These are phyloP conservation scores for Micrastur ruficollis DNA, from an alignment of 2,797 vertebrate species.

Conservation along the genomic window DNA sequence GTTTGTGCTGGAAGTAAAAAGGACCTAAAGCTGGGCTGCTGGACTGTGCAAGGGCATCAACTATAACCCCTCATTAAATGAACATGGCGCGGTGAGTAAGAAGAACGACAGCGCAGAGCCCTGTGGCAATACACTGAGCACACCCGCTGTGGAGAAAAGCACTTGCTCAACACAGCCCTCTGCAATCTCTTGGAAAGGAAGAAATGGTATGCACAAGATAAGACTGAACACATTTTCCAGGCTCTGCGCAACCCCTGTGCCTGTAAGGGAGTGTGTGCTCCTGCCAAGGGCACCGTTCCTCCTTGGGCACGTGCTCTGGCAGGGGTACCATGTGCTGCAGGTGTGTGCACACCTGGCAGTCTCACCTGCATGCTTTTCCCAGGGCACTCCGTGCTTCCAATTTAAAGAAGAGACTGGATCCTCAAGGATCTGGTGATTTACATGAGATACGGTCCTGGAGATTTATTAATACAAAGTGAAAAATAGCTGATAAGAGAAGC, in stretches of 20 bases:
- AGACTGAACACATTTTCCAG: background rate
- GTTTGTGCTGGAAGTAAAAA: background rate
- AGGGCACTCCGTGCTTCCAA: background rate
- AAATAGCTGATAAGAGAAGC: background rate
- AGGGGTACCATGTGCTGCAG: background rate
- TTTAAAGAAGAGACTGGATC: background rate
- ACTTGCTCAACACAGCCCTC: background rate
- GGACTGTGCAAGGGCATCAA: background rate
- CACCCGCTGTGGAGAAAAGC: background rate
- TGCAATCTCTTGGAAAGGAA: background rate
- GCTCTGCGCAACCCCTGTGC: background rate
- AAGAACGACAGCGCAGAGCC: background rate
- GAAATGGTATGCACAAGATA: background rate
- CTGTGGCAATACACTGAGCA: background rate
- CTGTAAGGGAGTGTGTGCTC: background rate
- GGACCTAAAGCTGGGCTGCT: background rate
- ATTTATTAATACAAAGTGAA: background rate
- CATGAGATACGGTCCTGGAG: background rate
- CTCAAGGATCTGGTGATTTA: background rate
- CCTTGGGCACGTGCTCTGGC: rapidly evolving
- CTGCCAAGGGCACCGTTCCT: rapidly evolving
- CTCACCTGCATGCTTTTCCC: background rate
- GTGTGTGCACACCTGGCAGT: background rate
- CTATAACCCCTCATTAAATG: background rate
- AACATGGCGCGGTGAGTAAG: background rate